Conservation (phyloP, 2,888 invertebrate genomes). For the Chelonus formosanus region DNA sequence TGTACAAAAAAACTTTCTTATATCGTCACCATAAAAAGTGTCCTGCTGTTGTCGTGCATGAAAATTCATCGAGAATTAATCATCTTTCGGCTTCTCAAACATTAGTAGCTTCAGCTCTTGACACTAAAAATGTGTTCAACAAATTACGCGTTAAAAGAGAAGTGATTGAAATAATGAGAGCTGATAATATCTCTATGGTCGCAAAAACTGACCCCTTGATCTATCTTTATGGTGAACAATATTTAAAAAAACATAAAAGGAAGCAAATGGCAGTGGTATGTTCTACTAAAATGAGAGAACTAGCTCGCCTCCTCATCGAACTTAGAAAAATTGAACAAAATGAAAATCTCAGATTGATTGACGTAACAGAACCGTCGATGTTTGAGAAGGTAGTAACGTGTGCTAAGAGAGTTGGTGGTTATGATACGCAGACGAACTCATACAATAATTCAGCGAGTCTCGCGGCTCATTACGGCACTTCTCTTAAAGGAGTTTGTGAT, state of each 20-base stretch:
- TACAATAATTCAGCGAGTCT: slow-evolving; percentile 15
- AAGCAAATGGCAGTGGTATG: slow-evolving; percentile 16
- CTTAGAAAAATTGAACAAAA: slow-evolving; percentile 15
- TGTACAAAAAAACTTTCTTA: too few species aligned
- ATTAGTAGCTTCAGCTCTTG: slow-evolving; percentile 9
- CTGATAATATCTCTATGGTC: slow-evolving; percentile 9
- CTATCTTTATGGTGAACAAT: slow-evolving; percentile 14
- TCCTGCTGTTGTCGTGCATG: too few species aligned
- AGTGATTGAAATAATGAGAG: slow-evolving; percentile 16
- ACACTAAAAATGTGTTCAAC: not conserved
- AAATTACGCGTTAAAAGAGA: slow-evolving; percentile 15
- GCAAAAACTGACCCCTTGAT: slow-evolving; percentile 23
- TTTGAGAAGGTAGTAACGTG: slow-evolving; percentile 10
- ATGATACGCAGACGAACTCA: slow-evolving; percentile 1
- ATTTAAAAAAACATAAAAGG: slow-evolving; percentile 21
- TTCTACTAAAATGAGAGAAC: slow-evolving; percentile 22
- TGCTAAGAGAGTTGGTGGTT: slow-evolving; percentile 20
- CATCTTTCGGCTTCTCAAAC: slow-evolving; percentile 26
- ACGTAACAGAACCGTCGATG: slow-evolving; percentile 4
- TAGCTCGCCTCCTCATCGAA: slow-evolving; percentile 11
- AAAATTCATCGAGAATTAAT: too few species aligned
- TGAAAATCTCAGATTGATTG: slow-evolving; percentile 11
- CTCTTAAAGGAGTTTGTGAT: slow-evolving; percentile 13
- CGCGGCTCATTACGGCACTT: slow-evolving; percentile 12
- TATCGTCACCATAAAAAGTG: too few species aligned